Conservation (phyloP, 2,797 vertebrate species). For the Sarcophilus harrisii region DNA sequence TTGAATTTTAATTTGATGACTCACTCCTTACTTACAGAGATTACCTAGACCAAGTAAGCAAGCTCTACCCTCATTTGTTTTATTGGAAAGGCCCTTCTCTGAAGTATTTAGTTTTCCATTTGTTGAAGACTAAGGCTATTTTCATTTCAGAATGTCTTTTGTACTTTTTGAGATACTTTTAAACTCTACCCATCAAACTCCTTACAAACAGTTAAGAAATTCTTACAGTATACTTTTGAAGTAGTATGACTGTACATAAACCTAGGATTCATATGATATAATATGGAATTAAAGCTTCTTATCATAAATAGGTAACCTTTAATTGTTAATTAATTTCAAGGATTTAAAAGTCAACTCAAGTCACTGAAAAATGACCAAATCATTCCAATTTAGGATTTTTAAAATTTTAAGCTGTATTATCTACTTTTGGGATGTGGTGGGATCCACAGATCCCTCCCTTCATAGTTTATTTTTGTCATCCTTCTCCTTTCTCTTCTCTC, state of each 20-base stretch:
- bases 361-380: background rate
- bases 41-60: background rate
- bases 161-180: background rate
- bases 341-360: background rate
- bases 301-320: background rate
- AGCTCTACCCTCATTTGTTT: background rate
- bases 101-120: background rate
- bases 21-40: background rate
- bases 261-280: background rate
- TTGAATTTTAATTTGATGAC: background rate
- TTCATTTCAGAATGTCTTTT: background rate
- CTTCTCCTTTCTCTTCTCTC: background rate
- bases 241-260: background rate
- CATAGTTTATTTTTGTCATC: background rate
- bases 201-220: background rate
- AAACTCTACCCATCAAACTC: background rate
- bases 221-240: background rate
- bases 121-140: background rate
- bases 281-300: background rate
- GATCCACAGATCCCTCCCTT: background rate
- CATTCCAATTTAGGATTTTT: background rate
- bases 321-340: background rate
- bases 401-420: background rate
- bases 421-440: background rate
- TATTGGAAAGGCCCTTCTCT: background rate